A percentile compares a stretch with the other conserved stretches of the same genome.
Conservation (phyloP, 2,888 invertebrate genomes). For the Idaea straminata region DNA sequence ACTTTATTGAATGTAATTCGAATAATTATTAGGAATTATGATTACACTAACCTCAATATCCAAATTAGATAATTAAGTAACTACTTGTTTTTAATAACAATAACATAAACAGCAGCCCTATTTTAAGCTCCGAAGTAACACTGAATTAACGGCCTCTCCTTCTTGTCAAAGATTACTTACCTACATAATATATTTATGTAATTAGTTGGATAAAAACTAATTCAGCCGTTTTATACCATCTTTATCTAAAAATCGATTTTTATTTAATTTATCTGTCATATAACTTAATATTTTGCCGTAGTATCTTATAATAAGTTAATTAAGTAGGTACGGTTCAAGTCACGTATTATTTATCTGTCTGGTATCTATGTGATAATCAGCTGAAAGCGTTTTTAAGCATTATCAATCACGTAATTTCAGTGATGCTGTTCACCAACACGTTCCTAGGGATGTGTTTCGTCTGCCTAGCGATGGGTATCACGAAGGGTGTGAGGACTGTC, state of each 20-base stretch:
- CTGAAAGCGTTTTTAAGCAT: background rate
- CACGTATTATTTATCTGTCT: background rate
- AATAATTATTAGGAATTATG: background rate
- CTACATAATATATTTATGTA: too few species aligned
- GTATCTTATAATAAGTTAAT: background rate
- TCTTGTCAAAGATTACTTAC: background rate
- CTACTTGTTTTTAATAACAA: background rate
- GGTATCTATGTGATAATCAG: background rate
- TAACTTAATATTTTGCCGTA: too few species aligned
- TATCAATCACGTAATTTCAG: constrained; percentile 44
- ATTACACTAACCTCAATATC: background rate
- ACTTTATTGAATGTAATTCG: background rate
- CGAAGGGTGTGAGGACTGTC: constrained; percentile 85
- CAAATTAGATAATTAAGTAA: background rate
- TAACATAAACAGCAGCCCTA: background rate
- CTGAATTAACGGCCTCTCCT: background rate
- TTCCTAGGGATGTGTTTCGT: constrained; percentile 71
- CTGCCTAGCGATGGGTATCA: constrained; percentile 81
- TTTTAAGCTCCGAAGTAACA: background rate
- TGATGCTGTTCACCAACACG: constrained; percentile 68
- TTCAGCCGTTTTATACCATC: too few species aligned
- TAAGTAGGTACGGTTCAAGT: background rate
- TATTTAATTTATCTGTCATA: too few species aligned
- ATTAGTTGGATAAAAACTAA: too few species aligned
- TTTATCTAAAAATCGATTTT: too few species aligned